Evolutionary conservation across 1,140 invertebrate genomes (phyloP), one percentile per base, ranked within the genome.

Genomic region (Rhynchophorus ferrugineus): DNA sequence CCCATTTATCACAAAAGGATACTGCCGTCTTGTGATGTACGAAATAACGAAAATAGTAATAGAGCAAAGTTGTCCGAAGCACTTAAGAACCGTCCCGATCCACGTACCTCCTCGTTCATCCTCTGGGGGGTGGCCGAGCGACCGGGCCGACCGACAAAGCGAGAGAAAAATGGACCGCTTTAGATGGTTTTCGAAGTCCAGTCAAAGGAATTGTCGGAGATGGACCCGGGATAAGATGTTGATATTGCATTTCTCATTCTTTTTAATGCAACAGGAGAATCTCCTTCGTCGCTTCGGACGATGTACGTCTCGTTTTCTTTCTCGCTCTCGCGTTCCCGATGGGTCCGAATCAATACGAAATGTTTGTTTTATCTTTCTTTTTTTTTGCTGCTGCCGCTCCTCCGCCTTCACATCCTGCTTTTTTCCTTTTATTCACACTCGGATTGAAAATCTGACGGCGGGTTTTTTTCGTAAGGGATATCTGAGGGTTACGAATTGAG

Each of bases 181-280:
- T 64, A 64, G 62, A 64, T 61, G 55, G 59, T 55, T 55, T 55
- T 49, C 49, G 53, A 64, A 55, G 61, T 64, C 61, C 61, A 59
- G 62, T 64, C 60, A 64, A 64, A 64, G 62, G 61, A 60, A 62
- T 62, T 58, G 61, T 62, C 59, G 61, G 60, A 64, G 64, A 68
- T 65, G 64, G 62, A 68, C 64, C 62, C 49, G 55, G 57, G 62
- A 65, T 64, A 64, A 61, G 63, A 66, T 68, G 65, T 67, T 67
- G 65, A 67, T 67, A 67, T 67, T 67, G 65, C 64, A 67, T 67
- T 66, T 69, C 65, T 66, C 65, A 63, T 69, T 66, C 65, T 65
- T 66, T 67, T 66, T 67, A 69, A 66, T 66, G 65, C 65, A 67
- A 66, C 63, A 67, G 61, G 59, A 64, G 64, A 63, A 57, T 60